phyloP scores from a whole-genome alignment of 2,113 vertebrate genomes.

The Ammodytes marinus region DNA sequence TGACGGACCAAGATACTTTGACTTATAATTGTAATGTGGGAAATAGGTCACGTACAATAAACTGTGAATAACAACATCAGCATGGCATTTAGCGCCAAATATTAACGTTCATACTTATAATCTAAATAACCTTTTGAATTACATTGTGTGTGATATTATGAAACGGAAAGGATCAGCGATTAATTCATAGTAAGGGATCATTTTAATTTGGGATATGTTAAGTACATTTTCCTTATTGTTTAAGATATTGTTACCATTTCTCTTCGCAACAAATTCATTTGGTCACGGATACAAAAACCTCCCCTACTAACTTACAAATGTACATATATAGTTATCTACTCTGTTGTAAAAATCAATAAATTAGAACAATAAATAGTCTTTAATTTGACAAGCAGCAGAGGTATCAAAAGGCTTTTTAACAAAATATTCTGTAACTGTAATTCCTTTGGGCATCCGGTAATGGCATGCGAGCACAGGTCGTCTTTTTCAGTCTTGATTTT shows the following conservation, averaged over 20 bases:
- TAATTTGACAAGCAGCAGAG: slow-evolving; percentile 85
- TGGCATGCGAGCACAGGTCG: neutral
- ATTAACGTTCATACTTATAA: slow-evolving; percentile 4
- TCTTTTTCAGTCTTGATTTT: slow-evolving; percentile 42
- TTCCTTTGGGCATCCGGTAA: slow-evolving; percentile 24
- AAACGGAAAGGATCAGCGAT: neutral
- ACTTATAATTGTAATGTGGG: slow-evolving; percentile 7
- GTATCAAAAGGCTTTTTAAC: slow-evolving; percentile 68
- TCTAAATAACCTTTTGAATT: neutral
- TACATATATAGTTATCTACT: slow-evolving; percentile 69
- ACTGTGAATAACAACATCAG: slow-evolving; percentile 4
- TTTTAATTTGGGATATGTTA: neutral
- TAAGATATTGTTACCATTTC: slow-evolving; percentile 54
- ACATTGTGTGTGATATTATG: neutral
- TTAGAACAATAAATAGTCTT: slow-evolving; percentile 88
- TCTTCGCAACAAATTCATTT: slow-evolving; percentile 64
- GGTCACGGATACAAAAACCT: slow-evolving; percentile 55
- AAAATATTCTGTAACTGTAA: slow-evolving; percentile 40
- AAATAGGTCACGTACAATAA: slow-evolving; percentile 2
- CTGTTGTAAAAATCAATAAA: slow-evolving; percentile 84
- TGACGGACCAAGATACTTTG: neutral
- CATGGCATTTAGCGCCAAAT: slow-evolving; percentile 1
- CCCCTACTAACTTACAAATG: slow-evolving; percentile 74
- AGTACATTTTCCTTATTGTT: slow-evolving; percentile 49
- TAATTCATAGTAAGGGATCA: neutral